A percentile compares a stretch with the other conserved stretches of the same genome.
Evolutionary conservation across 2,888 invertebrate genomes (phyloP).

Genomic region (Sarcophaga subvicina): DNA sequence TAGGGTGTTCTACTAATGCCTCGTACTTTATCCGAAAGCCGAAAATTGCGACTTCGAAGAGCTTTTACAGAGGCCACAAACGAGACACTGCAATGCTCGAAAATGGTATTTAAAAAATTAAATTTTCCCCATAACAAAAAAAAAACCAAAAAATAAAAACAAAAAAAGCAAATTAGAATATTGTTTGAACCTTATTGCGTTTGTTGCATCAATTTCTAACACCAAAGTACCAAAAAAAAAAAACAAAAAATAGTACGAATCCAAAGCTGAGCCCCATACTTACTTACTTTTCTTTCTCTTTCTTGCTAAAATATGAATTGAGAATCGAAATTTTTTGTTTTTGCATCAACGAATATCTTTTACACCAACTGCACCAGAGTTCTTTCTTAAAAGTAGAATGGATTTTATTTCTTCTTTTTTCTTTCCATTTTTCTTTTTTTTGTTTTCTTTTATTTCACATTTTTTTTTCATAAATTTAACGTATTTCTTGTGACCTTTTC

Average conservation of each 20-base stretch:
- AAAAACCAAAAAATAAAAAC: background rate
- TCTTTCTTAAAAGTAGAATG: conserved; percentile 25
- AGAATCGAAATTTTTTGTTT: background rate
- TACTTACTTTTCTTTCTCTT: background rate
- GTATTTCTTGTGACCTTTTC: background rate
- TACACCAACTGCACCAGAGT: conserved; percentile 46
- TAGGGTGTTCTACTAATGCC: conserved; percentile 95
- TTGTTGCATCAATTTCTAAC: conserved; percentile 13
- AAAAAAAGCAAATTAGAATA: background rate
- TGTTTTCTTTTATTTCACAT: background rate
- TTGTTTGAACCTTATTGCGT: conserved; percentile 49
- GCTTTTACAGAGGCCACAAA: conserved; percentile 95
- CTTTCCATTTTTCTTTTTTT: background rate
- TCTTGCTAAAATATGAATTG: conserved; percentile 31
- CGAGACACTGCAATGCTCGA: conserved; percentile 93
- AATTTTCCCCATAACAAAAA: conserved; percentile 23
- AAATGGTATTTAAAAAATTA: conserved; percentile 86
- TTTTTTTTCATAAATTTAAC: conserved; percentile 13
- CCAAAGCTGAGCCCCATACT: background rate
- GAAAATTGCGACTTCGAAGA: conserved; percentile 92
- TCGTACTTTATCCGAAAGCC: conserved; percentile 94
- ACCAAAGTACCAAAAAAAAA: conserved; percentile 22
- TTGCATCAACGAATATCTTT: conserved; percentile 34
- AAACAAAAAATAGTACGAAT: conserved; percentile 1
- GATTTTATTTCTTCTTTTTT: conserved; percentile 15